Evolutionary conservation across 2,888 invertebrate species (phyloP).

Genomic region (Acronicta aceris): DNA sequence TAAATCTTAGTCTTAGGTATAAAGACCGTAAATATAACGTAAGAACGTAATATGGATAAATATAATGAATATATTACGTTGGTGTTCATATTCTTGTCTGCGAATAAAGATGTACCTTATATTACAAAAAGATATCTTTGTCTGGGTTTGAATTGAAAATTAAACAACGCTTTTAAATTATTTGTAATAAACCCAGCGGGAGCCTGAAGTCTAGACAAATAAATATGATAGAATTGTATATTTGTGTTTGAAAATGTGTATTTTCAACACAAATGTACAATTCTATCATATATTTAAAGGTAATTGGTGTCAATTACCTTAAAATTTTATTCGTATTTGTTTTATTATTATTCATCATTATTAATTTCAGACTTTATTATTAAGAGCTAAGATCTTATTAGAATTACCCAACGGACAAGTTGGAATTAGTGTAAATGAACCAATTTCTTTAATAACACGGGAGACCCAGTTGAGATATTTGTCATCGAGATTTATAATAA

Average conservation of each 20-base stretch:
- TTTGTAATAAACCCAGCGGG: conserved; percentile 41
- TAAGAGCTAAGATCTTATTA: no score
- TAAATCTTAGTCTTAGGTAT: conserved; percentile 15
- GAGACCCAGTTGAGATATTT: no score
- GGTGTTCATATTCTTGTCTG: conserved; percentile 40
- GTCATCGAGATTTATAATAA: no score
- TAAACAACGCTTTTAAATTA: conserved; percentile 44
- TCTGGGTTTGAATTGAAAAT: conserved; percentile 43
- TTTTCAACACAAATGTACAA: no score
- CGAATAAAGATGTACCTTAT: conserved; percentile 28
- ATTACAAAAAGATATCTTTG: conserved; percentile 26
- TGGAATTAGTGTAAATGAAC: no score
- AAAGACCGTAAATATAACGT: conserved; percentile 25
- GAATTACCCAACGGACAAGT: no score
- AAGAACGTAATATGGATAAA: conserved; percentile 38
- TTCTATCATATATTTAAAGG: no score
- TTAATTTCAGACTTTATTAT: no score
- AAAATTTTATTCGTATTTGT: no score
- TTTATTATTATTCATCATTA: no score
- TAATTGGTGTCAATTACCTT: no score
- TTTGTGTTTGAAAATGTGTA: conserved; percentile 11
- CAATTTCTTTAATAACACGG: no score
- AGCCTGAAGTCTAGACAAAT: conserved; percentile 44
- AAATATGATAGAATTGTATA: conserved; percentile 28
- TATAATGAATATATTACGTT: conserved; percentile 30